These are phyloP conservation scores for Chauna torquata DNA, from an alignment of 2,113 vertebrate species.

Conservation along the genomic window DNA sequence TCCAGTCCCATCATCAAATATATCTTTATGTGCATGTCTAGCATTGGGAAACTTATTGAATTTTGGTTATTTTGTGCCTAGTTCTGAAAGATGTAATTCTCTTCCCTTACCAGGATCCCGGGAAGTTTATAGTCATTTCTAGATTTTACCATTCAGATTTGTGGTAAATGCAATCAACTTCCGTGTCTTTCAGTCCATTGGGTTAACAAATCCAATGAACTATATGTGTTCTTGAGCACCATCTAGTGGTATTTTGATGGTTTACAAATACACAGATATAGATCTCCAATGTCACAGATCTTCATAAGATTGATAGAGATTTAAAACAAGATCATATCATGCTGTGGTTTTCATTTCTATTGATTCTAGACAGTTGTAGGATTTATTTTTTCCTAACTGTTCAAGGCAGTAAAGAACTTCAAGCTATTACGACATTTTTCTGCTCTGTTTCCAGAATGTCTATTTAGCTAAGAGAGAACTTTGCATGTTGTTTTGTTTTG, in stretches of 20 bases:
- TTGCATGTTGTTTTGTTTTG: neutral
- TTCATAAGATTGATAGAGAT: neutral
- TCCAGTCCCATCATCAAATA: neutral
- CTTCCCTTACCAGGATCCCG: neutral
- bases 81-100: neutral
- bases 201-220: neutral
- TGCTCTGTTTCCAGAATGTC: neutral
- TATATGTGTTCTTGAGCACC: neutral
- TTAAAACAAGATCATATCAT: neutral
- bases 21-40: neutral
- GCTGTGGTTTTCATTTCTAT: neutral
- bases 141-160: neutral
- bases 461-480: neutral
- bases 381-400: neutral
- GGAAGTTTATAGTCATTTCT: neutral
- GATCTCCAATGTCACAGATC: neutral
- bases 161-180: neutral
- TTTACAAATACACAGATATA: neutral
- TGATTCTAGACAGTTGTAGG: neutral
- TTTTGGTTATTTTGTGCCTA: fast-evolving
- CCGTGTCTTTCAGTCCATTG: neutral
- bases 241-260: neutral
- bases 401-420: neutral
- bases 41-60: neutral
- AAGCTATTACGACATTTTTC: fast-evolving